Base-by-base conservation (phyloP, 2,113 vertebrate species). In the Anarrhichthys ocellatus region DNA sequence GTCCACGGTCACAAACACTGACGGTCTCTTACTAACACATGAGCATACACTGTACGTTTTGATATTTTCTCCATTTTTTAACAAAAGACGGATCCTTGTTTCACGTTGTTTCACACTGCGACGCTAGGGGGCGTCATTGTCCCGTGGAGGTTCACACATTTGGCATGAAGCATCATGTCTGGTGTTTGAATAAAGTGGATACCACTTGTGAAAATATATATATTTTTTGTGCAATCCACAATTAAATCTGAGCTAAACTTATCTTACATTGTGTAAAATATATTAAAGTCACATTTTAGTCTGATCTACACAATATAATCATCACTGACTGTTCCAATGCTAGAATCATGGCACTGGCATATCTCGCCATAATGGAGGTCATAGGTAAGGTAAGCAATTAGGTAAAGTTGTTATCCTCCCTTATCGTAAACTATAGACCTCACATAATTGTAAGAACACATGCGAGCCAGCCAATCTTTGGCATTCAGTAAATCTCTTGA, bases 111-210 rank as follows among this genome's bases (percentile, higher is more conserved):
- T 59, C 9, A 69, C 20, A 52, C 13, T 46, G 0, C 50, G 40
- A 83, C 91, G 85, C 86, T 64, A 89, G 91, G 54, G 75, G 85
- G 90, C 85, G 17, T 24, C 54, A 66, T 80, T 86, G 82, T 52
- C 27, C 27, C 50, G 68, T 62, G 9, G 18, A 79, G n/a, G 29
- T 20, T 54, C n/a, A 76, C 8, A 65, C 42, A 66, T 9, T 56
- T n/a, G 27, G 36, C 6, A 50, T 56, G 63, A 76, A 69, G 14
- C 18, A 48, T 22, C 10, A 64, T 10, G 1, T 18, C 6, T 14
- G 0, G 9, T 7, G 6, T 50, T 71, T 36, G 18, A 66, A 54
- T 14, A 8, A 59, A 38, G 48, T 68, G 9, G 32, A 78, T 63
- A 38, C 22, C 50, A 22, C 15, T 68, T 56, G 8, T 71, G 18